Percentiles rank a stretch among this genome's conserved stretches.
These are phyloP conservation scores for Murina feae DNA, from an alignment of 2,113 vertebrate genomes.

Conservation along the genomic window DNA sequence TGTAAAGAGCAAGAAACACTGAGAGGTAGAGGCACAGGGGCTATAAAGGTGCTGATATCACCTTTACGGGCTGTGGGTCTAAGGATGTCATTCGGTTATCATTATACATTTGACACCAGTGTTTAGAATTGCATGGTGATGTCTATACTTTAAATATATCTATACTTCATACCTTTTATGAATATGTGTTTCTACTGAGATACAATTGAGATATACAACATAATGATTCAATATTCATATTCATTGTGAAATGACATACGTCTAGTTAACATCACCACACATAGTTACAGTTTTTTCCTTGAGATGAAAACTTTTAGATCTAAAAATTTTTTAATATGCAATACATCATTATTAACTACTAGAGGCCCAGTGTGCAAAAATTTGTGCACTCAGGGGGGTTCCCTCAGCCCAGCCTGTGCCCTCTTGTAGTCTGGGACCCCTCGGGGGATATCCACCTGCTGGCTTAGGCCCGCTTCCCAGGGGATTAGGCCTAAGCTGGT, in stretches of 20 bases:
- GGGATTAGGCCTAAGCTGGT: no score
- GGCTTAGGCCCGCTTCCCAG: no score
- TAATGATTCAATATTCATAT: background rate
- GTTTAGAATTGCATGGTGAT: background rate
- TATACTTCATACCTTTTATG: background rate
- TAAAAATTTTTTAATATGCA: background rate
- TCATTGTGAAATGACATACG: background rate
- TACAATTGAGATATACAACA: background rate
- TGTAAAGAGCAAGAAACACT: background rate
- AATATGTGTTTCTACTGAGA: background rate
- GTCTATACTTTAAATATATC: background rate
- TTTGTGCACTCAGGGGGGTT: no score
- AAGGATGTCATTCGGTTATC: background rate
- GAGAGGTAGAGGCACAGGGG: no score
- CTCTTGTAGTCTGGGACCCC: no score
- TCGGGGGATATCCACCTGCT: no score
- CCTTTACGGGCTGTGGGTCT: background rate
- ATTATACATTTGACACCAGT: background rate
- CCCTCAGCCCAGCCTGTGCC: no score
- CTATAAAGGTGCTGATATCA: background rate
- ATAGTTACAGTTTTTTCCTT: background rate
- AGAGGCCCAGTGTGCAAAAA: no score
- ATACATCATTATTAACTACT: background rate
- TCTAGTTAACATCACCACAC: background rate
- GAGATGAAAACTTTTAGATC: background rate